Percentiles rank a stretch among this genome's conserved stretches.
phyloP scores from a whole-genome alignment of 2,888 invertebrate species.

The Neria commutata region DNA sequence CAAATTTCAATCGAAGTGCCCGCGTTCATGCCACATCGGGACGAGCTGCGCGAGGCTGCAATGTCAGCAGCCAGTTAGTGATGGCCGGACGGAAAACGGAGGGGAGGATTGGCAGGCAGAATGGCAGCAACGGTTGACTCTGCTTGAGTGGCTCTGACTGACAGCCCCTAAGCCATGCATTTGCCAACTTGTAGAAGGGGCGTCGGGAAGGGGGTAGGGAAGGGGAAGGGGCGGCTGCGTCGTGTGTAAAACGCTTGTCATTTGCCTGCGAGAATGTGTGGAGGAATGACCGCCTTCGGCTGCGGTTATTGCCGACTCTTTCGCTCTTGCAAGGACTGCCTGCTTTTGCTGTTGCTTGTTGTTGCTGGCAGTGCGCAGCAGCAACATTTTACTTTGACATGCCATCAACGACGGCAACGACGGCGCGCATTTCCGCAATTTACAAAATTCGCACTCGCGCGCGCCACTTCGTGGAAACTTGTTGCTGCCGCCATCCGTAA shows the following conservation, averaged over 20 bases:
- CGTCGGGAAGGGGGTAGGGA: background rate
- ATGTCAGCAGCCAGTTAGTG: too few relatives aligned
- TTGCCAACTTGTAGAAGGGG: too few relatives aligned
- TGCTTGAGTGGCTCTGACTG: background rate
- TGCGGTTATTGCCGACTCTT: background rate
- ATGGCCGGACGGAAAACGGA: too few relatives aligned
- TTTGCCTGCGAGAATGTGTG: constrained; percentile 1
- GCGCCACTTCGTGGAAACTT: background rate
- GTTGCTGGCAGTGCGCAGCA: background rate
- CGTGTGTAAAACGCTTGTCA: constrained; percentile 4
- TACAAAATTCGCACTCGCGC: background rate
- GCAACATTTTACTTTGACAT: background rate
- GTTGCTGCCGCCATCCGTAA: background rate
- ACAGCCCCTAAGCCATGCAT: background rate
- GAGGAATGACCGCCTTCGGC: constrained; percentile 1
- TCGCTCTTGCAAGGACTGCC: background rate
- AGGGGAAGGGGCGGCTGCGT: background rate
- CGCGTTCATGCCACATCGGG: too few relatives aligned
- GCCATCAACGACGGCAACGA: too few relatives aligned
- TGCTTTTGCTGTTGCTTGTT: background rate
- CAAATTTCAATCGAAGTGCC: background rate
- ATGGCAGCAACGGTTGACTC: constrained; percentile 8
- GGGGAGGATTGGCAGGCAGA: background rate
- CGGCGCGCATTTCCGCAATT: constrained; percentile 1
- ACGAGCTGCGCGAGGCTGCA: too few relatives aligned